phyloP scores from a whole-genome alignment of 2,888 invertebrate species.

The Trichogramma evanescens region DNA sequence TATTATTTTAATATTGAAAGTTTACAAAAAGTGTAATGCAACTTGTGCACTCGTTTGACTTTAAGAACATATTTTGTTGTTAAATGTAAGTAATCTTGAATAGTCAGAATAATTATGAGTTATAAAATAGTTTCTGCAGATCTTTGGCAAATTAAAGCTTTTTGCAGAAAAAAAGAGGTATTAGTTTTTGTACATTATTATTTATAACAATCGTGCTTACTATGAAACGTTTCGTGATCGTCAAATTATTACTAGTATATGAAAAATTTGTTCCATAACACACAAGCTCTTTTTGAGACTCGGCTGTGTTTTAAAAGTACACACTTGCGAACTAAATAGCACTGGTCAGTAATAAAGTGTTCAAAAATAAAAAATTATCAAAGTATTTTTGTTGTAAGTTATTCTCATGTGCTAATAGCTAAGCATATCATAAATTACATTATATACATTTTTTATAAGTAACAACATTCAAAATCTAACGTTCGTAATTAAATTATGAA shows the following conservation, averaged over 20 bases:
- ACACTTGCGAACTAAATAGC: constrained; percentile 15
- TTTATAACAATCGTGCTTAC: constrained; percentile 13
- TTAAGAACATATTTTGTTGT: too few species aligned
- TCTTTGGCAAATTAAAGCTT: constrained; percentile 24
- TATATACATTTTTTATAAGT: too few species aligned
- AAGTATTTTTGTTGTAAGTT: background rate
- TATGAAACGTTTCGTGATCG: constrained; percentile 8
- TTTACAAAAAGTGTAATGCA: too few species aligned
- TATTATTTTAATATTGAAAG: too few species aligned
- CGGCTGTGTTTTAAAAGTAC: constrained; percentile 1
- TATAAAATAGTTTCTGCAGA: constrained; percentile 11
- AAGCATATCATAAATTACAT: too few species aligned
- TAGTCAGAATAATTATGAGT: too few species aligned
- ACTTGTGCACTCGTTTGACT: too few species aligned
- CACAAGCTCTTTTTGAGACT: background rate
- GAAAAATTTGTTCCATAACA: too few species aligned
- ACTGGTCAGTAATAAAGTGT: constrained; percentile 9
- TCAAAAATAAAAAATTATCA: constrained; percentile 7
- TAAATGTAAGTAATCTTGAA: too few species aligned
- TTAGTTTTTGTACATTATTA: constrained; percentile 18
- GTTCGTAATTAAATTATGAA: too few species aligned
- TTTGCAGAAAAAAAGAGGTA: constrained; percentile 21
- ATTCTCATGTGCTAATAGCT: too few species aligned
- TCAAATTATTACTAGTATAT: constrained; percentile 6
- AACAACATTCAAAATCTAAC: too few species aligned